These are phyloP conservation scores for Xiphydria camelus DNA, from an alignment of 2,888 invertebrate genomes.

Conservation along the genomic window DNA sequence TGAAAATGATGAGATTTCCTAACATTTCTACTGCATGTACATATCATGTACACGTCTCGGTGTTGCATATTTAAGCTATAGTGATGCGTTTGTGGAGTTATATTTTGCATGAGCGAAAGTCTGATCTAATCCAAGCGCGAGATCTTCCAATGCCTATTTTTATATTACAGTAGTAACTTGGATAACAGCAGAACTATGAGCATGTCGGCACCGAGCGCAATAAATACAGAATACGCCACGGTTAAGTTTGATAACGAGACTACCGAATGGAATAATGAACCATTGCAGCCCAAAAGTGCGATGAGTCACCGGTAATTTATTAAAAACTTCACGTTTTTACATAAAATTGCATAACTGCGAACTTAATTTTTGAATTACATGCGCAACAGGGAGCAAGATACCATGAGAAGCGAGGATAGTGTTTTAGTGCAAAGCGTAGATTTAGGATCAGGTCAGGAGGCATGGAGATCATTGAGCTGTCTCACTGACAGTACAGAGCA, in stretches of 20 bases:
- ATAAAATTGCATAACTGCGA: too few species aligned
- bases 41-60: too few species aligned
- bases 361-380: too few species aligned
- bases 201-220: conserved; percentile 85
- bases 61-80: conserved; percentile 29
- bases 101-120: conserved; percentile 23
- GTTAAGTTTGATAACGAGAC: conserved; percentile 71
- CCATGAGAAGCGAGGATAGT: conserved; percentile 58
- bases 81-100: conserved; percentile 26
- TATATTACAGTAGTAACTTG: conserved; percentile 64
- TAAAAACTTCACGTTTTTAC: conserved; percentile 6
- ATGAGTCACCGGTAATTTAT: conserved; percentile 49
- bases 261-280: conserved; percentile 52
- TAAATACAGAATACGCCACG: conserved; percentile 73
- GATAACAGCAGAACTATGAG: conserved; percentile 75
- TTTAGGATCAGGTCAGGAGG: conserved; percentile 66
- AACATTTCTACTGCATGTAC: conserved; percentile 28
- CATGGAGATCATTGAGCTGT: conserved; percentile 82
- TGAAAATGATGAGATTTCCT: too few species aligned
- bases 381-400: conserved; percentile 38
- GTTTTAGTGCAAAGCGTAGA: conserved; percentile 56
- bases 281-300: conserved; percentile 50
- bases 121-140: neutral
- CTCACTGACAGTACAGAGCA: conserved; percentile 89
- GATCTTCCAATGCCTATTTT: conserved; percentile 10